phyloP scores from a whole-genome alignment of 1,140 invertebrate genomes.

The Cotesia glomerata region DNA sequence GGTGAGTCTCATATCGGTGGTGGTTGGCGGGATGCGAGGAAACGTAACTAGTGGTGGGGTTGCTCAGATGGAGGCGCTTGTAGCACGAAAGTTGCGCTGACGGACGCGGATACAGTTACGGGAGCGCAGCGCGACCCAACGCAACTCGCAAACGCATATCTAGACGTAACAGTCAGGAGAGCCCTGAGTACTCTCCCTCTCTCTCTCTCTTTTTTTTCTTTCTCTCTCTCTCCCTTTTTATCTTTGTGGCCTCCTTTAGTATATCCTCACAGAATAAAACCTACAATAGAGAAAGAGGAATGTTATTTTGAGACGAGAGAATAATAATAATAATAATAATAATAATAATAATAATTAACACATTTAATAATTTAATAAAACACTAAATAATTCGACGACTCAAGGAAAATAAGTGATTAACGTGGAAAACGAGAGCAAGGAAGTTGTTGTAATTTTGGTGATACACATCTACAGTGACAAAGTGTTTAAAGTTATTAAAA shows the following conservation, averaged over 20 bases:
- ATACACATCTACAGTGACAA: too few species aligned
- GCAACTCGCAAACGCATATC: slow-evolving; percentile 60
- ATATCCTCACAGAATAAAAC: neutral
- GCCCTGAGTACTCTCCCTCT: slow-evolving; percentile 43
- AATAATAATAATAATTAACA: too few species aligned
- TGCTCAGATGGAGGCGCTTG: slow-evolving; percentile 56
- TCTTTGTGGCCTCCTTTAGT: slow-evolving; percentile 16
- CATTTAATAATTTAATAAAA: too few species aligned
- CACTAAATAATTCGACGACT: neutral
- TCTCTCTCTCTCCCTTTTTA: slow-evolving; percentile 33
- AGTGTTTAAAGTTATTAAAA: too few species aligned
- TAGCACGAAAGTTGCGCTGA: slow-evolving; percentile 57
- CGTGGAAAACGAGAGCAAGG: neutral
- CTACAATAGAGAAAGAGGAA: neutral
- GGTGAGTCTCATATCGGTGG: slow-evolving; percentile 11
- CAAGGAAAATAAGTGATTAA: neutral
- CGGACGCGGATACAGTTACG: slow-evolving; percentile 63
- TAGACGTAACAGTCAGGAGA: slow-evolving; percentile 44
- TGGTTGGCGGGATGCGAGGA: slow-evolving; percentile 12
- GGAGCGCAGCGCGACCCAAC: slow-evolving; percentile 64
- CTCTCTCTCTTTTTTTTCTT: slow-evolving; percentile 19
- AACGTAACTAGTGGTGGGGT: slow-evolving; percentile 34
- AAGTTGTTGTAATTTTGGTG: too few species aligned
- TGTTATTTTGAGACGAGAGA: slow-evolving; percentile 6
- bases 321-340: neutral